These are phyloP conservation scores for Ophion slaviceki DNA, from an alignment of 2,888 invertebrate genomes.

Conservation along the genomic window DNA sequence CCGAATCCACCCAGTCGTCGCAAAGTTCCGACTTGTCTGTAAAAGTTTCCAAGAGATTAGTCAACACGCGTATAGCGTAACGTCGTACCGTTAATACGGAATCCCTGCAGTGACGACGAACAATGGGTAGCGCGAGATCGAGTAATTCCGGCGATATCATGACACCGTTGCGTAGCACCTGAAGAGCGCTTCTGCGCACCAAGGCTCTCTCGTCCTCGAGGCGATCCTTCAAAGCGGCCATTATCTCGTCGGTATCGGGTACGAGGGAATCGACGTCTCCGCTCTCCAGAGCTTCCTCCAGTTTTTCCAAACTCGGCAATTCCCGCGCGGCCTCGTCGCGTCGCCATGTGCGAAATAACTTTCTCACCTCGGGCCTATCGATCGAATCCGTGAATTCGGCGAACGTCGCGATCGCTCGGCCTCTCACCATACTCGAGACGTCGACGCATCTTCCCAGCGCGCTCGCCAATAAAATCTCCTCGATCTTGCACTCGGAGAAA, in stretches of 20 bases:
- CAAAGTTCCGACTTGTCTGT: constrained; percentile 81
- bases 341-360: constrained; percentile 68
- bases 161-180: constrained; percentile 75
- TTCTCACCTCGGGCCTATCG: constrained; percentile 55
- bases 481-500: constrained; percentile 26
- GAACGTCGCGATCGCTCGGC: constrained; percentile 86
- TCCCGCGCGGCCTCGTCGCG: constrained; percentile 4
- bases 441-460: constrained; percentile 85
- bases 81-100: constrained; percentile 84
- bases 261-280: constrained; percentile 71
- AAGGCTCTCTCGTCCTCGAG: constrained; percentile 85
- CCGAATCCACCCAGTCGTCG: constrained; percentile 82
- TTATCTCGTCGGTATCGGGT: constrained; percentile 78
- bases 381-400: constrained; percentile 84
- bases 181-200: constrained; percentile 82
- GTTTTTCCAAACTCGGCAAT: constrained; percentile 71
- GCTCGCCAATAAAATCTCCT: constrained; percentile 83
- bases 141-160: constrained; percentile 69
- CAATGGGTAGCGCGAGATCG: constrained; percentile 67
- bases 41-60: constrained; percentile 83
- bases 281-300: constrained; percentile 70
- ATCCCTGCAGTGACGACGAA: constrained; percentile 83
- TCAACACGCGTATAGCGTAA: constrained; percentile 84
- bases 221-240: constrained; percentile 82
- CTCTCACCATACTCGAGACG: constrained; percentile 86